phyloP scores from a whole-genome alignment of 2,888 invertebrate genomes.

The Drosophila kanekoi region DNA sequence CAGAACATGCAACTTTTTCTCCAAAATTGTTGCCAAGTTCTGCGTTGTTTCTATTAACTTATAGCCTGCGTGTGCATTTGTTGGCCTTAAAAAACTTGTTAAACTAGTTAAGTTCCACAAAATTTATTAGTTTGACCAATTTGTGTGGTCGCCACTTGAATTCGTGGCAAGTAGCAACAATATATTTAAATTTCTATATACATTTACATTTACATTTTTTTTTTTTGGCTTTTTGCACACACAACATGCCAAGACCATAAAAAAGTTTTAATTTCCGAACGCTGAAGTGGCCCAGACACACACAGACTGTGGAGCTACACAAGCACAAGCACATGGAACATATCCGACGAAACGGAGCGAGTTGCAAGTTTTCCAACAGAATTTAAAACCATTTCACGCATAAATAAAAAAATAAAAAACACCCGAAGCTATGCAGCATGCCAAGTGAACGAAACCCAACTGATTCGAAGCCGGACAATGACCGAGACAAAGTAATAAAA shows the following conservation, averaged over 20 bases:
- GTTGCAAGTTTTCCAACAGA: conserved; percentile 52
- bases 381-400: conserved; percentile 68
- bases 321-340: conserved; percentile 29
- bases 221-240: conserved; percentile 18
- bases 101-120: conserved; percentile 32
- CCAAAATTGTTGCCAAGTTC: neutral
- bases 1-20: neutral
- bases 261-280: conserved; percentile 72
- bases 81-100: conserved; percentile 8
- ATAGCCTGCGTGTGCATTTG: neutral
- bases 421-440: conserved; percentile 54
- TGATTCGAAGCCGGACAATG: conserved; percentile 51
- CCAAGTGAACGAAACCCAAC: conserved; percentile 47
- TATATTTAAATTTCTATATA: conserved; percentile 49
- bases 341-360: conserved; percentile 41
- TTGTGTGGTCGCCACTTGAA: conserved; percentile 57
- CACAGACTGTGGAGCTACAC: neutral
- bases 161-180: conserved; percentile 44
- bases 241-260: conserved; percentile 62
- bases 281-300: conserved; percentile 55
- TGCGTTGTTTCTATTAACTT: conserved; percentile 6
- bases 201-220: conserved; percentile 7
- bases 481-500: conserved; percentile 32
- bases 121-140: conserved; percentile 60
- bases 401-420: conserved; percentile 74